Conservation (phyloP, 2,113 vertebrate species). For the Malurus cyaneus region DNA sequence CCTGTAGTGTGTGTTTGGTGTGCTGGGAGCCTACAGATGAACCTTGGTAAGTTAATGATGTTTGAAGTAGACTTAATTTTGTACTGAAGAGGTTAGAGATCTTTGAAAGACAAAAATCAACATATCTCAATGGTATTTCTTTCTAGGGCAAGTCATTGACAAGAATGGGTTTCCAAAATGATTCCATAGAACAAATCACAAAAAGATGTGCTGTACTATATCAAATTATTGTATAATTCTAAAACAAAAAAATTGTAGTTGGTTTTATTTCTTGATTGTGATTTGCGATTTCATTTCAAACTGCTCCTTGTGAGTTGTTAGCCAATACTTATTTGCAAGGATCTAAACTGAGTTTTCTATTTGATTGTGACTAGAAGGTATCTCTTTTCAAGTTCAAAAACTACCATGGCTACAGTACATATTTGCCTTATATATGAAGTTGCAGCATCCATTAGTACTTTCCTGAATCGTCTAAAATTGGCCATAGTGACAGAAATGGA, state of each 20-base stretch:
- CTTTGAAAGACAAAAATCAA: background rate
- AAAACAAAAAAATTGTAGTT: background rate
- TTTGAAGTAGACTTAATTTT: background rate
- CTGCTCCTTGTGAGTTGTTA: background rate
- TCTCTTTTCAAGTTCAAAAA: background rate
- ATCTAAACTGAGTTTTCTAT: background rate
- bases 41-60: constrained; percentile 84
- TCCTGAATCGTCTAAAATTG: background rate
- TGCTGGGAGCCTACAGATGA: constrained; percentile 99
- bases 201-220: background rate
- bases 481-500: background rate
- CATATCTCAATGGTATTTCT: fast-evolving
- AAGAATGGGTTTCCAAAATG: background rate
- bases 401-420: background rate
- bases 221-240: background rate
- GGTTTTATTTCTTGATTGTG: background rate
- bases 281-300: background rate
- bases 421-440: background rate
- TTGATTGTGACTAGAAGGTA: background rate
- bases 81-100: background rate
- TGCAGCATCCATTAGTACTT: background rate
- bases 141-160: background rate
- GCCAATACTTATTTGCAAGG: background rate
- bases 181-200: background rate
- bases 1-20: constrained; percentile 97